These are phyloP conservation scores for Melipona beecheii DNA, from an alignment of 2,888 invertebrate genomes.

Conservation along the genomic window DNA sequence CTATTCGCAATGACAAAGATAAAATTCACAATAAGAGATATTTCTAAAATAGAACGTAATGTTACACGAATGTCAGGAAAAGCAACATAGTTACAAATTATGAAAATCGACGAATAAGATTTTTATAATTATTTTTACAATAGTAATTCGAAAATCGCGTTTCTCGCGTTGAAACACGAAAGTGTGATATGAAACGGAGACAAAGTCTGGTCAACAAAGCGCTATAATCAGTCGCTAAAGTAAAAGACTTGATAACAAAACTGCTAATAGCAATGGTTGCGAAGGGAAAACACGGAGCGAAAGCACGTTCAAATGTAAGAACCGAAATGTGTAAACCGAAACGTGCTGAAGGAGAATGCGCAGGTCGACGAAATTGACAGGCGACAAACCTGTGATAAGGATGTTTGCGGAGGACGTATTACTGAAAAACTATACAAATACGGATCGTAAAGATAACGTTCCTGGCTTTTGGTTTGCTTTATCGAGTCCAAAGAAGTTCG, in stretches of 20 bases:
- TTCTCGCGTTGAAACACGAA: neutral
- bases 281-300: neutral
- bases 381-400: conserved; percentile 44
- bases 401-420: conserved; percentile 55
- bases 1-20: too few relatives aligned
- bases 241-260: neutral
- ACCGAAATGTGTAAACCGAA: conserved; percentile 24
- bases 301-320: neutral
- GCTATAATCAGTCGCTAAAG: neutral
- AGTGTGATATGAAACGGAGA: neutral
- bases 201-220: neutral
- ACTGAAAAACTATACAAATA: conserved; percentile 37
- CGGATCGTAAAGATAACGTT: conserved; percentile 50
- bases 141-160: neutral
- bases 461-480: neutral
- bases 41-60: too few relatives aligned
- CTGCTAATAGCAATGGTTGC: neutral
- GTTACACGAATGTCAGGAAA: too few relatives aligned
- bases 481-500: conserved; percentile 25
- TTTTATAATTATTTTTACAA: too few relatives aligned
- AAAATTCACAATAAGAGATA: too few relatives aligned
- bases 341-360: conserved; percentile 23
- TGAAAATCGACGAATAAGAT: too few relatives aligned
- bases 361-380: conserved; percentile 42
- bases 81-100: too few relatives aligned